A percentile compares a stretch with the other conserved stretches of the same genome.
Evolutionary conservation across 2,888 invertebrate species (phyloP).

Genomic region (Deroplatys truncata): DNA sequence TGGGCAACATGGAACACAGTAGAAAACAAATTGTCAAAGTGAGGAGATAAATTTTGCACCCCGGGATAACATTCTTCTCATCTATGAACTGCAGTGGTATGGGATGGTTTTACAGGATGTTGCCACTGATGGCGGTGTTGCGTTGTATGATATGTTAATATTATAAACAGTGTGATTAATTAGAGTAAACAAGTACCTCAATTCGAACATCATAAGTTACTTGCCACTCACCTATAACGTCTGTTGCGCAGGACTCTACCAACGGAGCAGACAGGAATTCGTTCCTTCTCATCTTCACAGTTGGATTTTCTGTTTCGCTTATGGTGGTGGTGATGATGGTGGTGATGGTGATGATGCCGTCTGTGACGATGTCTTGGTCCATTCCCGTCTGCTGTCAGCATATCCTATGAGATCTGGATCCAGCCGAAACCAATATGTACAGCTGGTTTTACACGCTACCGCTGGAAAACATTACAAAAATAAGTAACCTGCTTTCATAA

Average conservation of each 20-base stretch:
- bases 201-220: no score
- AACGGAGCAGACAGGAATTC: neutral
- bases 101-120: no score
- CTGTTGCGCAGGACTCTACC: slow-evolving; percentile 56
- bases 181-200: no score
- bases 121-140: no score
- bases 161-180: no score
- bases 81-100: no score
- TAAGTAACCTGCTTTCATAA: neutral
- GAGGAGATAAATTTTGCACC: no score
- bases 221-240: slow-evolving; percentile 60
- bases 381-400: neutral
- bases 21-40: no score
- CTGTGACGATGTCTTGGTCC: neutral
- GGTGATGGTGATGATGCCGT: neutral
- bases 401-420: neutral
- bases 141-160: no score
- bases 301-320: neutral
- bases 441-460: neutral
- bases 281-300: slow-evolving; percentile 27
- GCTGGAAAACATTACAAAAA: neutral
- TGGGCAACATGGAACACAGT: no score
- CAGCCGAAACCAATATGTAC: neutral
- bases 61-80: no score
- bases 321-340: neutral